Base-by-base conservation (phyloP, 1,140 invertebrate species). In the Lordiphosa collinella region DNA sequence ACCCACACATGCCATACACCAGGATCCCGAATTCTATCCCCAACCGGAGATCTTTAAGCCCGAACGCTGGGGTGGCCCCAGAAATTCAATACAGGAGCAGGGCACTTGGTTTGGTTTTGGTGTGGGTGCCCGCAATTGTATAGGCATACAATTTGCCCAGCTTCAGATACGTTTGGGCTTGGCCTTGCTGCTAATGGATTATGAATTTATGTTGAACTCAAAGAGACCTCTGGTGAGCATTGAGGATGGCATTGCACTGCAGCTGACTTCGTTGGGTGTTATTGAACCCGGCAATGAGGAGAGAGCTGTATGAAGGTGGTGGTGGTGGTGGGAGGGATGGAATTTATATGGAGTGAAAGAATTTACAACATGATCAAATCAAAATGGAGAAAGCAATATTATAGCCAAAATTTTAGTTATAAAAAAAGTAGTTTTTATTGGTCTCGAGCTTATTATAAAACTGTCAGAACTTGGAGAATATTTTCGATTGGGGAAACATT, bases 41-140 rank as follows among this genome's bases (percentile, higher is more conserved):
- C 89, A 94, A 38, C 93, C 94, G 1, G 90, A 94, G 6, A 68
- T 63, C n/a, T 94, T 93, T 72, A 89, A 92, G 76, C 93, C 94
- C 2, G 90, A 94, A 13, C 89, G 93, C 48, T 94, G 94, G 86
- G 69, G 90, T 3, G 88, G 90, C 0, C 92, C 93, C 36, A 90
- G 91, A 37, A 69, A 87, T 34, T 61, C 69, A 1, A 70, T 87
- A 40, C 82, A 92, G 12, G 90, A 88, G 59, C 89, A 70, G 6
- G 90, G 86, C 58, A 73, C 90, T 3, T 92, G 90, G 82, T 85
- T 94, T 29, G 92, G 93, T 7, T 94, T 93, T 64, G 93, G 94
- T 1, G 70, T 84, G 4, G 88, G 88, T 0, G 88, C 85, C 0
- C 69, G 88, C 5, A 78, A 71, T 54, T 89, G 89, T 61, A 66